Percentiles rank a stretch among this genome's conserved stretches.
These are phyloP conservation scores for Elysia chlorotica DNA, from an alignment of 1,140 invertebrate species.

Conservation along the genomic window DNA sequence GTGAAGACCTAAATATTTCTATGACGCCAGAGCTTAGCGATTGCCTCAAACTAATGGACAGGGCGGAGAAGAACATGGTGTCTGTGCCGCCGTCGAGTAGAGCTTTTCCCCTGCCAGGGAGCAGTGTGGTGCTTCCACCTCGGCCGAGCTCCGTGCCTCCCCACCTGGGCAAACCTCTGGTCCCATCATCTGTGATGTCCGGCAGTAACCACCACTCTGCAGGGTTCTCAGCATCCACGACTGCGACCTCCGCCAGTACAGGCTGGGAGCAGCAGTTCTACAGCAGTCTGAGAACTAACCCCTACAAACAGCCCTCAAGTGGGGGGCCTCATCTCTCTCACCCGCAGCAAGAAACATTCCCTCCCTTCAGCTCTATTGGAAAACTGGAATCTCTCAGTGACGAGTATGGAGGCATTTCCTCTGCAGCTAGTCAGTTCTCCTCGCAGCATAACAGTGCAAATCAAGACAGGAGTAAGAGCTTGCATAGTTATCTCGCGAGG, in stretches of 20 bases:
- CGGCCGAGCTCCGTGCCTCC: neutral
- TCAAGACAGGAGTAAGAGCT: no score
- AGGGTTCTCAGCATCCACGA: neutral
- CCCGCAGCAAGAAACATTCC: no score
- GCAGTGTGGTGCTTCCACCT: neutral
- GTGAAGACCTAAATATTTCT: constrained; percentile 48
- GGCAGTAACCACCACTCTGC: neutral
- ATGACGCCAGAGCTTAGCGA: constrained; percentile 58
- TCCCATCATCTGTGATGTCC: neutral
- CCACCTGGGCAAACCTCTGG: neutral
- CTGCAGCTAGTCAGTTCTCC: no score
- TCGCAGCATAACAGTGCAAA: no score
- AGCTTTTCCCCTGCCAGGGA: neutral
- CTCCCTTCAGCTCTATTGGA: no score
- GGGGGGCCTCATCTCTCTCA: no score
- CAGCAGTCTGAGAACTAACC: constrained; percentile 18
- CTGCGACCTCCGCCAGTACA: neutral
- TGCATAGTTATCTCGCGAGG: no score
- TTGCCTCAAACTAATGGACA: constrained; percentile 56
- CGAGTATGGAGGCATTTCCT: no score
- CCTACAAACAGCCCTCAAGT: no score
- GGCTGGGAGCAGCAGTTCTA: constrained; percentile 26
- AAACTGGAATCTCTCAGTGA: no score
- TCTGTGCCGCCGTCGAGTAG: neutral
- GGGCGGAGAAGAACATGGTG: constrained; percentile 56